These are phyloP conservation scores for Terrapene triunguis DNA, from an alignment of 2,113 vertebrate species.

Conservation along the genomic window DNA sequence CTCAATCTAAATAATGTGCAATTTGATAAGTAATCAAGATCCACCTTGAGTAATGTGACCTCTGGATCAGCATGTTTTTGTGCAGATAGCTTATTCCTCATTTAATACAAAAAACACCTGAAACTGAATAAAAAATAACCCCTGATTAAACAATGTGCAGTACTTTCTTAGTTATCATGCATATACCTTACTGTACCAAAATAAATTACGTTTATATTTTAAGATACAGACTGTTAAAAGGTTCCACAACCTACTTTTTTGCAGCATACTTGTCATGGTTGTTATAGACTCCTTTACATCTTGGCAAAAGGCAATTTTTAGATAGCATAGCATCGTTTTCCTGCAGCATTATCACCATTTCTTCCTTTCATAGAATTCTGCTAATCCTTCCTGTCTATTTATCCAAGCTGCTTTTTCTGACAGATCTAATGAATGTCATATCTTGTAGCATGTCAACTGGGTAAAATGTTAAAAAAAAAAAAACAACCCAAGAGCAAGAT, in stretches of 20 bases:
- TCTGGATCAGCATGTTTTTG: not conserved
- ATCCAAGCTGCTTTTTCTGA: conserved; percentile 24
- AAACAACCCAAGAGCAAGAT: not conserved
- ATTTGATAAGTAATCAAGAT: not conserved
- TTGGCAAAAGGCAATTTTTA: conserved; percentile 9
- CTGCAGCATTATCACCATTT: not conserved
- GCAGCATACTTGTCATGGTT: not conserved
- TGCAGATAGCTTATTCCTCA: not conserved
- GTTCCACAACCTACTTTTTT: accelerated
- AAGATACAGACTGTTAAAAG: not conserved
- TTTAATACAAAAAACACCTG: not conserved
- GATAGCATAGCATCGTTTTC: not conserved
- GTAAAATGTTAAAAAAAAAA: conserved; percentile 57
- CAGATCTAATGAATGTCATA: conserved; percentile 58
- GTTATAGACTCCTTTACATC: not conserved
- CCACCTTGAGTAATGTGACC: not conserved
- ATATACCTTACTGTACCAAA: not conserved
- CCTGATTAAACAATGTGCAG: not conserved
- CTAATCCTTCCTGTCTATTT: conserved; percentile 43
- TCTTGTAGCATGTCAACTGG: conserved; percentile 21
- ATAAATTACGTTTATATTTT: not conserved
- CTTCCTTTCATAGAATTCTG: not conserved
- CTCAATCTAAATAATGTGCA: not conserved
- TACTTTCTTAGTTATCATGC: accelerated
- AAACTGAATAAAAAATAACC: not conserved